phyloP scores from a whole-genome alignment of 1,140 invertebrate genomes.

The Tenebrio molitor region DNA sequence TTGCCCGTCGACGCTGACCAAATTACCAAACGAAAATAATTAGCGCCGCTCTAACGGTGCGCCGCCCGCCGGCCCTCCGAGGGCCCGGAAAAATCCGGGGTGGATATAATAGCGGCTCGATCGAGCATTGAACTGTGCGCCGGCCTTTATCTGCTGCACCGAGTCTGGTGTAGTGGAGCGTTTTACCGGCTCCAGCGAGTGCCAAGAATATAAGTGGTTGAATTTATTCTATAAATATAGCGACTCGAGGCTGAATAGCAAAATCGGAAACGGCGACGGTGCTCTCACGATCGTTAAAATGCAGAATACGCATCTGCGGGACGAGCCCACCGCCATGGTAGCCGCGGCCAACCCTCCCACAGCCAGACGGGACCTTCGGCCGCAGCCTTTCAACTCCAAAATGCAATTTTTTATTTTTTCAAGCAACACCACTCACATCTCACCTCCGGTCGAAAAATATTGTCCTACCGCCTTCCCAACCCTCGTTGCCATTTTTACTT shows the following conservation, averaged over 20 bases:
- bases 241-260: conserved; percentile 19
- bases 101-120: conserved; percentile 25
- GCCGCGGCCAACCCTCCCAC: background rate
- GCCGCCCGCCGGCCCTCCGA: no score
- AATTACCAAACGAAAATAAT: conserved; percentile 16
- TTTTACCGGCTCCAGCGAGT: conserved; percentile 22
- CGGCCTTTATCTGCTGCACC: conserved; percentile 12
- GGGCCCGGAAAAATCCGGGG: conserved; percentile 8
- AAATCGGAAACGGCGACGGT: conserved; percentile 28
- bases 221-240: conserved; percentile 44
- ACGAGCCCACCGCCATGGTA: background rate
- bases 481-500: no score
- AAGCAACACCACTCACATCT: no score
- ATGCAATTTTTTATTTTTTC: no score
- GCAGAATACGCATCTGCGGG: conserved; percentile 10
- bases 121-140: conserved; percentile 27
- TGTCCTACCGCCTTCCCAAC: no score
- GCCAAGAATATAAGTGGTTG: conserved; percentile 43
- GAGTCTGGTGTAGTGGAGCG: conserved; percentile 9
- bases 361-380: no score
- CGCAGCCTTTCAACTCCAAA: no score
- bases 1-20: conserved; percentile 13
- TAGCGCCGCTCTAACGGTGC: no score
- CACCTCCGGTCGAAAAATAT: no score
- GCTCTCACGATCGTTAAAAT: conserved; percentile 34